Evolutionary conservation across 1,140 invertebrate genomes (phyloP), one percentile per base, ranked within the genome.

Genomic region (Hypothenemus hampei): DNA sequence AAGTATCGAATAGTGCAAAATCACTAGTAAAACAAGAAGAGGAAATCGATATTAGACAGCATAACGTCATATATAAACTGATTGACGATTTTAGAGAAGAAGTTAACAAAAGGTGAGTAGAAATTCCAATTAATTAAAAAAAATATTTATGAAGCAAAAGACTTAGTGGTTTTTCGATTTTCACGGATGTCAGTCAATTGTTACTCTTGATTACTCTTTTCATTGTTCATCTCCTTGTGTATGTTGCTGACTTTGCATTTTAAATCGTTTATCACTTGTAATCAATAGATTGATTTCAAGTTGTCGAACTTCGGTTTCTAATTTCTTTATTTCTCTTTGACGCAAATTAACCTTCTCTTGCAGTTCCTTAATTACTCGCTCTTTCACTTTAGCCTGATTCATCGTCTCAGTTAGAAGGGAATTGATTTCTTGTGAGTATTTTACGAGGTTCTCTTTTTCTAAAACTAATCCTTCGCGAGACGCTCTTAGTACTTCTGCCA

Each of bases 41-140:
- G 15, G 71, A 76, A 10, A 75, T 94, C 11, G 36, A 65, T 1
- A 74, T 97, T 36, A 82, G 80, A 63, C 60, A 76, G 26, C 81
- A 83, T 69, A 95, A 94, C 72, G 80, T 98, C 7, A 97, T 98
- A 59, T 97, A 97, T 72, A 86, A 87, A 63, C 73, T 97, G 31
- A 80, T 97, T 7, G 92, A 97, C 68, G 86, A 93, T 72, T 65
- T 98, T 0, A 91, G 91, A 67, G 74, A 81, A 41, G 84, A 92
- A 72, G 81, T 97, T 15, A 86, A 78, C 61, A 73, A 69, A n/a
- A 37, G 52, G 52, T 47, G 40, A 45, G 51, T 39, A 13, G 8
- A 23, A n/a, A n/a, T n/a, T n/a, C n/a, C n/a, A n/a, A n/a, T n/a
- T 39, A 11, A 3, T 31, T 2, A 31, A 31, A 31, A 11, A 31